Evolutionary conservation across 2,797 vertebrate genomes (phyloP).

Genomic region (Nyctalus aviator): DNA sequence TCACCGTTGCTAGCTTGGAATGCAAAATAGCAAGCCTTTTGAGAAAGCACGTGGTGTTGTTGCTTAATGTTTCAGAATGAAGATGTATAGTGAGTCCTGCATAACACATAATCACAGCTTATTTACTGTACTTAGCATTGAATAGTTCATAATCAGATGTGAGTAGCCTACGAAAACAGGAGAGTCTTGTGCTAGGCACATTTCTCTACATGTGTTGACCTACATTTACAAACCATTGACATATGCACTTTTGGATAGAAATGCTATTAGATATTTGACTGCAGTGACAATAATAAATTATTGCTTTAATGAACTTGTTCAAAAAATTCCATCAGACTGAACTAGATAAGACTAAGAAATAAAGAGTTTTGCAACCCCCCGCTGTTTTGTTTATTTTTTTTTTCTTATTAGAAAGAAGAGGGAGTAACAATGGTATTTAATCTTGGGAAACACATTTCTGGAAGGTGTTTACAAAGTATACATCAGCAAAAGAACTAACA

Average conservation of each 20-base stretch:
- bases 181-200: neutral
- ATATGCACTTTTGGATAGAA: constrained; percentile 53
- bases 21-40: constrained; percentile 30
- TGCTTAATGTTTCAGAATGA: constrained; percentile 60
- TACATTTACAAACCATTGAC: constrained; percentile 45
- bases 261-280: constrained; percentile 49
- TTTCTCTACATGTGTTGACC: neutral
- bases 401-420: neutral
- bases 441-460: constrained; percentile 30
- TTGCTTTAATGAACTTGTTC: neutral
- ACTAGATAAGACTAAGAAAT: constrained; percentile 35
- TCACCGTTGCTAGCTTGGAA: neutral
- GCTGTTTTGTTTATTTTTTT: neutral
- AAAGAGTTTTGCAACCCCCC: neutral
- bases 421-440: neutral
- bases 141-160: constrained; percentile 23
- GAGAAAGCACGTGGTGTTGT: constrained; percentile 22
- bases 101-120: neutral
- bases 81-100: constrained; percentile 29
- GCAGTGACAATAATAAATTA: constrained; percentile 52
- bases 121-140: constrained; percentile 58
- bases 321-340: neutral
- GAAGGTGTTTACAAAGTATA: constrained; percentile 62
- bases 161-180: neutral
- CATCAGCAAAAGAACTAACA: constrained; percentile 59